Conservation (phyloP, 2,888 invertebrate genomes). For the Argyresthia albistria region DNA sequence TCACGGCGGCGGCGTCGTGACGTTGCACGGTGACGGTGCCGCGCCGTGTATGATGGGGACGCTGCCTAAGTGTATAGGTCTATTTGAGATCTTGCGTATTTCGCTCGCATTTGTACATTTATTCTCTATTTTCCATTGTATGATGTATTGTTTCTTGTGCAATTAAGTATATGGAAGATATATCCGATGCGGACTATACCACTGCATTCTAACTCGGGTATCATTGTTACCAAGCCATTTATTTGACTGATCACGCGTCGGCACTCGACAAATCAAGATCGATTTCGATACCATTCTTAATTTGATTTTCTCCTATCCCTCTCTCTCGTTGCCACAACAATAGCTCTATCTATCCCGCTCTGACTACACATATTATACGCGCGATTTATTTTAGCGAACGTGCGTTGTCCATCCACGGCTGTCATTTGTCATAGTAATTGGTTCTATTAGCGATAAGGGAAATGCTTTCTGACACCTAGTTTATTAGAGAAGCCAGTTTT, state of each 20-base stretch:
- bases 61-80: no score
- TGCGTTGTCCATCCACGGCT: neutral
- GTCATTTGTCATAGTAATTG: slow-evolving; percentile 42
- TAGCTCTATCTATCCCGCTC: neutral
- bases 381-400: neutral
- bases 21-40: no score
- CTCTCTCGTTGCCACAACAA: slow-evolving; percentile 1
- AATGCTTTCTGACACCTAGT: slow-evolving; percentile 46
- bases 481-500: slow-evolving; percentile 21
- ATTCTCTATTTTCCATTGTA: no score
- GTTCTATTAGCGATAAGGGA: slow-evolving; percentile 40
- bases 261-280: slow-evolving; percentile 61
- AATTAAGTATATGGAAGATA: no score
- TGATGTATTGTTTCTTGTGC: no score
- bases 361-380: no score
- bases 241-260: slow-evolving; percentile 59
- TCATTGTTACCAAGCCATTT: slow-evolving; percentile 6
- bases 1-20: no score
- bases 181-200: no score
- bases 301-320: slow-evolving; percentile 31
- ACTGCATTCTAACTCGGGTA: neutral
- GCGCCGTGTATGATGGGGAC: no score
- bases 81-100: no score
- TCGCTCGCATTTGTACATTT: no score
- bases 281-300: slow-evolving; percentile 54